phyloP scores from a whole-genome alignment of 2,888 invertebrate species.

The Nomada goodeniana region DNA sequence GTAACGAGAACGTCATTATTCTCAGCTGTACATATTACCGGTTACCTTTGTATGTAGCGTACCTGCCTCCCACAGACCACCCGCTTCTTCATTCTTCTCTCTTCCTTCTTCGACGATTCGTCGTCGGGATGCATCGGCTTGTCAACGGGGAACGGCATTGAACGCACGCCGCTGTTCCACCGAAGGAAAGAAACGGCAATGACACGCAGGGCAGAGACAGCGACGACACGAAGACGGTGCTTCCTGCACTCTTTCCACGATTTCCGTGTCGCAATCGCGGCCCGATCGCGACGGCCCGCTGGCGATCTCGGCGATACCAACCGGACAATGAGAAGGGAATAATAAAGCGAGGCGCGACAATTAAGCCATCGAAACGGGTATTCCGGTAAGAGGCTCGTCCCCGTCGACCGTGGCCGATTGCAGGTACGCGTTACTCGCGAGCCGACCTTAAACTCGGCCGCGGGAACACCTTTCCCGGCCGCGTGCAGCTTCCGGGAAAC shows the following conservation, averaged over 20 bases:
- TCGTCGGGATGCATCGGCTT: conserved; percentile 52
- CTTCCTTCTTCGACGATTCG: conserved; percentile 31
- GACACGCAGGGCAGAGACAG: no score
- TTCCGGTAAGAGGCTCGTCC: conserved; percentile 38
- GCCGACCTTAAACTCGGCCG: neutral
- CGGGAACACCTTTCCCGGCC: conserved; percentile 3
- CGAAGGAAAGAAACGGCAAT: neutral
- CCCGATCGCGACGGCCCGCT: conserved; percentile 53
- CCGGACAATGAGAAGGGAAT: conserved; percentile 63
- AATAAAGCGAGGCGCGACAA: conserved; percentile 68
- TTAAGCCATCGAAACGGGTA: conserved; percentile 67
- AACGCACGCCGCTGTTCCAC: conserved; percentile 21
- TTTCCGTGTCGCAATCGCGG: conserved; percentile 61
- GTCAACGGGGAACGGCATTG: conserved; percentile 61
- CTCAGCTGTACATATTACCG: conserved; percentile 45
- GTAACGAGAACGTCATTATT: conserved; percentile 57
- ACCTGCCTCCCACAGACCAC: neutral
- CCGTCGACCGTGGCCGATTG: conserved; percentile 25
- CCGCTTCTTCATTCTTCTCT: conserved; percentile 7
- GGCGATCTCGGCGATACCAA: conserved; percentile 6
- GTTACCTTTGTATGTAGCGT: conserved; percentile 9
- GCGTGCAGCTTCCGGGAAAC: conserved; percentile 22
- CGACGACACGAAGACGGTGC: conserved; percentile 4
- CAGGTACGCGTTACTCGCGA: neutral
- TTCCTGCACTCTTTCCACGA: conserved; percentile 64